Conservation (phyloP, 2,888 invertebrate species). For the Drosophila aldrichi region DNA sequence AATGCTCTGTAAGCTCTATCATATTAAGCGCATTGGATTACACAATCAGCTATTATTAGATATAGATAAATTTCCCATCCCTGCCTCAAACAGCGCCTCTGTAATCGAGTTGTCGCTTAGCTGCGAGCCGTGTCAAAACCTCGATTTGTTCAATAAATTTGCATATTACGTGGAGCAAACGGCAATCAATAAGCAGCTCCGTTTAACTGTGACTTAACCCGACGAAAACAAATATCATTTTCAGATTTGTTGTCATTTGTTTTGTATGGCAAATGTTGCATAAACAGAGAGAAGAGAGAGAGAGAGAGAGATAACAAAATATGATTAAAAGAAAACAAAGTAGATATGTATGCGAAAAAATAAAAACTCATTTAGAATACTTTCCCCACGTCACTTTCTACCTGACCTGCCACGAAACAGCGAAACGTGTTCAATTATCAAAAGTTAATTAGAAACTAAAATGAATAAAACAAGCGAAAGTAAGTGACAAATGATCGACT, state of each 20-base stretch:
- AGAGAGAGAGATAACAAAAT: neutral
- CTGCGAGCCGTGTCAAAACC: slow-evolving; percentile 54
- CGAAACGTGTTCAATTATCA: slow-evolving; percentile 44
- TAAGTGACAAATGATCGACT: neutral
- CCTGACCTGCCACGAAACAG: slow-evolving; percentile 10
- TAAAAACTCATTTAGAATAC: slow-evolving; percentile 21
- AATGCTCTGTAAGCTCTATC: neutral
- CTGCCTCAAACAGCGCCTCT: slow-evolving; percentile 16
- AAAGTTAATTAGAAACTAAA: slow-evolving; percentile 21
- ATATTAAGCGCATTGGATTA: neutral
- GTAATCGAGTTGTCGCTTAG: slow-evolving; percentile 6
- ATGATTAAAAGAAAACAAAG: neutral
- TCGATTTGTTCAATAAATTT: slow-evolving; percentile 70
- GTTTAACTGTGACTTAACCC: slow-evolving; percentile 27
- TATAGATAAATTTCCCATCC: neutral
- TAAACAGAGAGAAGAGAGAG: slow-evolving; percentile 11
- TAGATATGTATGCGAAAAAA: neutral
- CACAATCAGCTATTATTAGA: neutral
- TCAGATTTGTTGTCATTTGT: slow-evolving; percentile 17
- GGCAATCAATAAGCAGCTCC: slow-evolving; percentile 52
- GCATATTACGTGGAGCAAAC: slow-evolving; percentile 68
- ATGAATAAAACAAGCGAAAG: neutral
- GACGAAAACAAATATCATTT: slow-evolving; percentile 20
- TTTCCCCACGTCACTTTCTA: slow-evolving; percentile 32
- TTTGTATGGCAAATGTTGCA: slow-evolving; percentile 36